Conservation (phyloP, 2,797 vertebrate genomes). For the Etheostoma nigrum region DNA sequence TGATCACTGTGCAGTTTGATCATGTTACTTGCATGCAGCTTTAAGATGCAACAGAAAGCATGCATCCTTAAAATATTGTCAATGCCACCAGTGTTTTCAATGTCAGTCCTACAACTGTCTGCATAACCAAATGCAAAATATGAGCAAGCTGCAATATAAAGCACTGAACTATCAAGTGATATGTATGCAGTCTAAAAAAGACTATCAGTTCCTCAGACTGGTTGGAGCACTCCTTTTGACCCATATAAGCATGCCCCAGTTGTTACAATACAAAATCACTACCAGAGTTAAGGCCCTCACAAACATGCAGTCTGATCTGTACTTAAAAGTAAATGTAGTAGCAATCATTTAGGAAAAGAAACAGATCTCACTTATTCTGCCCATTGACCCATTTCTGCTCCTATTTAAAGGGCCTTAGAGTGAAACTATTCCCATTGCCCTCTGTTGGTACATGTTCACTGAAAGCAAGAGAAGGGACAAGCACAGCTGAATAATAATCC, state of each 20-base stretch:
- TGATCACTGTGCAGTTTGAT: slow-evolving; percentile 1
- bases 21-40: slow-evolving; percentile 6
- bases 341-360: not conserved
- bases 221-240: slow-evolving; percentile 61
- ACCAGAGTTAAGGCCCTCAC: not conserved
- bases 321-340: not conserved
- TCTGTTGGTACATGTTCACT: slow-evolving; percentile 37
- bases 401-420: slow-evolving; percentile 79
- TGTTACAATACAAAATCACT: slow-evolving; percentile 31
- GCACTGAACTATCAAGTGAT: not conserved
- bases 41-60: not conserved
- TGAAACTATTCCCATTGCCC: slow-evolving; percentile 57
- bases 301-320: not conserved
- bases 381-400: slow-evolving; percentile 77
- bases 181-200: not conserved
- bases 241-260: slow-evolving; percentile 73
- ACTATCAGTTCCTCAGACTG: slow-evolving; percentile 1
- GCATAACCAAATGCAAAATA: not conserved
- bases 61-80: slow-evolving; percentile 20
- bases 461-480: slow-evolving; percentile 38
- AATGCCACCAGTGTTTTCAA: slow-evolving; percentile 42
- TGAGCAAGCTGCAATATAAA: not conserved
- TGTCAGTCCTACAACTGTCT: slow-evolving; percentile 1
- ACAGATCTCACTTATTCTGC: slow-evolving; percentile 25
- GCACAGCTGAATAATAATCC: slow-evolving; percentile 47